Evolutionary conservation across 1,140 invertebrate genomes (phyloP), one percentile per base, ranked within the genome.

Genomic region (Bicyclus anynana): DNA sequence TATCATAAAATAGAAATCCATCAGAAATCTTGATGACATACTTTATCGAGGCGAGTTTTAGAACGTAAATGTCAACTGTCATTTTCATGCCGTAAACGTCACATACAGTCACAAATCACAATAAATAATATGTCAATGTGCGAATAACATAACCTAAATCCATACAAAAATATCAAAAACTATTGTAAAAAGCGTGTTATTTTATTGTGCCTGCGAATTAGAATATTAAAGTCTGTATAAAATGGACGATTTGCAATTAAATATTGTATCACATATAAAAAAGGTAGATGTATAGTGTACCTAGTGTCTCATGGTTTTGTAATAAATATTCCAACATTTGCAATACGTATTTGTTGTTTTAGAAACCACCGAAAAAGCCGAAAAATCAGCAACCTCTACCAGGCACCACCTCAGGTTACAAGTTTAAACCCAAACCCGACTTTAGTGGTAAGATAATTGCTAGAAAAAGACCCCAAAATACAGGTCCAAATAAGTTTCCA

Each of bases 401-500:
- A 35, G 73, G 77, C 53, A 79, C 65, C 65, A 63, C 59, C 35
- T 63, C 63, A 16, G 82, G 78, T 49, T 87, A 84, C 50, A 89
- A 84, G 54, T 89, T 89, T 73, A 66, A 84, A 13, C 61, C 73
- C 2, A 88, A 89, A 61, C 76, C 86, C 27, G 71, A 80, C 53
- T 79, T 89, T 67, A 77, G 63, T 59, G 88, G 88, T 14, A 89
- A 83, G 71, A 89, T 82, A 55, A 78, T 90, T 59, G 88, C 88
- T 4, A 80, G 81, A 64, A 88, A 88, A 61, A 68, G 88, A 23
- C 72, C 80, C 20, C 72, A 78, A 65, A 80, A 79, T 60, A 48
- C 60, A 2, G 63, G 52, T 40, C 58, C 69, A 61, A 67, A 59
- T 10, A 67, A 49, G 13, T 63, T 69, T 44, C 58, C 51, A 9